phyloP scores from a whole-genome alignment of 2,113 vertebrate genomes.

The Phyllostomus hastatus region DNA sequence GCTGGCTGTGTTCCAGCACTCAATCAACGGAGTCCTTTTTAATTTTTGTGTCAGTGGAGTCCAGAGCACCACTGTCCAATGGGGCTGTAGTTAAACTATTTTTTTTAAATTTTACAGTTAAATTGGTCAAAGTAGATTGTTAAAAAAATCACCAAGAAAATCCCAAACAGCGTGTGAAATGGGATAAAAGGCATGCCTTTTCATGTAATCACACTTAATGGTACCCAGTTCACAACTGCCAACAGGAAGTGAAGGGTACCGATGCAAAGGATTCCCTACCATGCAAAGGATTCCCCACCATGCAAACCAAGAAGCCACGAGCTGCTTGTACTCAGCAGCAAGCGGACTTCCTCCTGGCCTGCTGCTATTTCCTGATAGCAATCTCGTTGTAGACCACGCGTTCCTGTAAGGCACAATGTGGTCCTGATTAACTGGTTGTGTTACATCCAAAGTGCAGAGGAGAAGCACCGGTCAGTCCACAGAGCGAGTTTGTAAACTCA shows the following conservation, averaged over 20 bases:
- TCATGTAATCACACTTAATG: background rate
- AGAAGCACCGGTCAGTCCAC: rapidly evolving
- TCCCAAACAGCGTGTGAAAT: background rate
- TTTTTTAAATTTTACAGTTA: background rate
- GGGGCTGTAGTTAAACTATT: background rate
- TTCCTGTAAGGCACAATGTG: slow-evolving; percentile 36
- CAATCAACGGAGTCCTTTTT: background rate
- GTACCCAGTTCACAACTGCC: background rate
- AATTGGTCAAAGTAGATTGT: background rate
- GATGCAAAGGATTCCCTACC: rapidly evolving
- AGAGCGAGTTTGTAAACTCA: background rate
- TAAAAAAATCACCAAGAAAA: background rate
- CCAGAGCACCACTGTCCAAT: background rate
- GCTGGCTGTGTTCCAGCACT: background rate
- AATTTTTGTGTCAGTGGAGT: background rate
- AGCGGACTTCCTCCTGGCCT: background rate
- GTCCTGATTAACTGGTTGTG: slow-evolving; percentile 9
- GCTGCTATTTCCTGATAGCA: background rate
- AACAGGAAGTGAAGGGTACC: background rate
- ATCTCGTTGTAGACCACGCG: slow-evolving; percentile 16
- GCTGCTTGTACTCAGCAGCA: rapidly evolving
- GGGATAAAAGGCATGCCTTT: background rate
- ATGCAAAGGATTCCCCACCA: rapidly evolving
- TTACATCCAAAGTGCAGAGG: slow-evolving; percentile 31
- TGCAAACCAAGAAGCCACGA: background rate